Conservation (phyloP, 2,113 vertebrate genomes). For the Rhineura floridana region DNA sequence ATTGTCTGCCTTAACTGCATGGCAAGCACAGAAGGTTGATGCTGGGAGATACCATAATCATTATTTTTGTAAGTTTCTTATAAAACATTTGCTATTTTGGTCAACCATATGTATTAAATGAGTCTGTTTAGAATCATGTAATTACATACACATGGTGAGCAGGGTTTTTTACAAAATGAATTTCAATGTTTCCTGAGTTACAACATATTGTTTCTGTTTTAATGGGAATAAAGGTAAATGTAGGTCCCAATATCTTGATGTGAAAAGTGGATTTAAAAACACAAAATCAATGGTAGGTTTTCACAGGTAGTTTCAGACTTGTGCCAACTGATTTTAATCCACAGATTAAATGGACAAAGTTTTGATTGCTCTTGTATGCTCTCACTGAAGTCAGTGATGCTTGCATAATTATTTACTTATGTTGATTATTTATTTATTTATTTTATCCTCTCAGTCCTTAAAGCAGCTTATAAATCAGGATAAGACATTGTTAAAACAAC, state of each 20-base stretch:
- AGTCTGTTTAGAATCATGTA: not conserved
- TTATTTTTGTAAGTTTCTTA: not conserved
- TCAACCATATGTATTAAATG: not conserved
- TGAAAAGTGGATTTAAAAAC: not conserved
- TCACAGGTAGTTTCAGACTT: not conserved
- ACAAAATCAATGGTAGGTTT: not conserved
- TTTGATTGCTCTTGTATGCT: not conserved
- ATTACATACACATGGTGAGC: not conserved
- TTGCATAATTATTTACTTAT: not conserved
- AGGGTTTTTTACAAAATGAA: not conserved
- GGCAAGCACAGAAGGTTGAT: not conserved
- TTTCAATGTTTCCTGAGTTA: not conserved
- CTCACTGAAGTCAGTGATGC: not conserved
- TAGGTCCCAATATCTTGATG: not conserved
- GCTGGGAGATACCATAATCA: not conserved
- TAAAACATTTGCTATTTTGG: not conserved
- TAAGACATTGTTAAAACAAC: not conserved
- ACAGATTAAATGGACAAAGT: not conserved
- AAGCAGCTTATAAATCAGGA: not conserved
- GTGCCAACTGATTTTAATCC: not conserved
- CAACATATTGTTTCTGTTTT: not conserved
- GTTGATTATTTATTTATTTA: not conserved
- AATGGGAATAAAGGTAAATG: not conserved
- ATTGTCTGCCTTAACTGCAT: constrained; percentile 15
- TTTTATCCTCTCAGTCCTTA: not conserved